Base-by-base conservation (phyloP, 2,888 invertebrate species). In the Parnassius apollo region DNA sequence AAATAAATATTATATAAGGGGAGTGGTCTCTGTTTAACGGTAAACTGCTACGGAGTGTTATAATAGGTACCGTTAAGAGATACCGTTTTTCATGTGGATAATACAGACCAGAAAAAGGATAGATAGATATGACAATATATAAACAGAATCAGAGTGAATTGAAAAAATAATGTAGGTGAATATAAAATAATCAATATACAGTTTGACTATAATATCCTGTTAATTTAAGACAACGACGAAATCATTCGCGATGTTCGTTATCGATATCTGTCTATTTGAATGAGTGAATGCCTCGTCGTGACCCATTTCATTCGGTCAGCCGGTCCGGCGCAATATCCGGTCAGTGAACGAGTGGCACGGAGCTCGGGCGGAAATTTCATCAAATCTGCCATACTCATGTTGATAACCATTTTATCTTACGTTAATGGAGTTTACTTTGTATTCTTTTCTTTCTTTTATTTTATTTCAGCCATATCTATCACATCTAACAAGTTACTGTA, bases 281-380 rank as follows among this genome's bases (percentile, higher is more conserved):
- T 69, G 69, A 72, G 65, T 67, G 71, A 70, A 68, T 64, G 66
- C 59, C 52, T 65, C 42, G 50, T 52, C 59, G 68, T 71, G 71
- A 73, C 75, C 74, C 67, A 69, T 68, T 72, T 68, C 73, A 65
- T 71, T 68, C 74, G 72, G 71, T 72, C 71, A 71, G 69, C 65
- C 70, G 71, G 69, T 69, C 69, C 67, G 68, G 48, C 59, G 69
- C 71, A 77, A 77, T 77, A 77, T 77, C 77, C 73, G 76, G 75
- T 70, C 73, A 71, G 65, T 72, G 73, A 77, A 71, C 74, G 76
- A 62, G 65, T 67, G 67, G 70, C 66, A 64, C 67, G 65, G 66
- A 70, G 63, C 35, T 25, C 64, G 69, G 65, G 62, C 73, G 76
- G 76, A 75, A 75, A 76, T 74, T 75, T 74, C 75, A 75, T 76